These are phyloP conservation scores for Micrasema longulum DNA, from an alignment of 1,140 invertebrate species.

Conservation along the genomic window DNA sequence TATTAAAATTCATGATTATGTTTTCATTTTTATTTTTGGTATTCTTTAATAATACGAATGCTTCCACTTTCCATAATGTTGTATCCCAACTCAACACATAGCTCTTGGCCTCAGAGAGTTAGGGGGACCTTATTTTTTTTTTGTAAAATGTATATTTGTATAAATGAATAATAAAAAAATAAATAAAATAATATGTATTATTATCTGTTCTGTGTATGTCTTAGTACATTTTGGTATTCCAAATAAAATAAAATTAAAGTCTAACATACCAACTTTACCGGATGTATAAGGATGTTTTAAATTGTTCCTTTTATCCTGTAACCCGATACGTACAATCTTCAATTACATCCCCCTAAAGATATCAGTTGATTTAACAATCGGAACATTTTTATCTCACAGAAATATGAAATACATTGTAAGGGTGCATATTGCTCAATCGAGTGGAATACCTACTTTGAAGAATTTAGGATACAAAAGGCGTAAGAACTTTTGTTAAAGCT, in stretches of 20 bases:
- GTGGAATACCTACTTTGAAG: conserved; percentile 21
- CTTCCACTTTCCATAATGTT: too few species aligned
- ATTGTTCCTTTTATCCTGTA: conserved; percentile 20
- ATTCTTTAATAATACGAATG: too few species aligned
- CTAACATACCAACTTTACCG: too few species aligned
- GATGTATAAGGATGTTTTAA: neutral
- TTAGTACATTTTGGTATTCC: neutral
- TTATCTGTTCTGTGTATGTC: neutral
- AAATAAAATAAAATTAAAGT: too few species aligned
- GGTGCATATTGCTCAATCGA: conserved; percentile 30
- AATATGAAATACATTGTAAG: conserved; percentile 4
- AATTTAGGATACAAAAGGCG: conserved; percentile 31
- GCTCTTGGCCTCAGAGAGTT: too few species aligned
- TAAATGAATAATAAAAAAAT: too few species aligned
- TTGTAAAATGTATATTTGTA: too few species aligned
- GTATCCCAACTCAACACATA: too few species aligned
- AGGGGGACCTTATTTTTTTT: too few species aligned
- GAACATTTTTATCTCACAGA: conserved; percentile 19
- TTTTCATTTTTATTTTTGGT: too few species aligned
- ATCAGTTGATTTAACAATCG: conserved; percentile 38
- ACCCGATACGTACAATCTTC: conserved; percentile 24
- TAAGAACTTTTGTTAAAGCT: neutral
- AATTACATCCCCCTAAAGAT: conserved; percentile 27
- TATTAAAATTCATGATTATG: too few species aligned
- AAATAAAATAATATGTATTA: too few species aligned